These are phyloP conservation scores for Nannobrachium achirus DNA, from an alignment of 2,113 vertebrate species.

Conservation along the genomic window DNA sequence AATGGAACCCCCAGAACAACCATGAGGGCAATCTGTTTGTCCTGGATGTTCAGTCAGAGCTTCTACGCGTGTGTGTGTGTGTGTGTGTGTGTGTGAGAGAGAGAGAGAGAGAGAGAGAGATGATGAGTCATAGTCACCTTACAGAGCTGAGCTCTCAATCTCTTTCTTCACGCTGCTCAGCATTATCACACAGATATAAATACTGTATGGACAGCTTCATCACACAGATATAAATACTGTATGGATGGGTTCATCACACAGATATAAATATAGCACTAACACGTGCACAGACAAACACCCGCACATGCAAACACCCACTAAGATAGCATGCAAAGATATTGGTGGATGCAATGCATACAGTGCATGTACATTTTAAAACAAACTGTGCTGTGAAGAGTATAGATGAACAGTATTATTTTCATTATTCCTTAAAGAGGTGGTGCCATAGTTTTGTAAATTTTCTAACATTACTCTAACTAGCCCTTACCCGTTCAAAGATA, in stretches of 20 bases:
- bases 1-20: not conserved
- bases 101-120: too few species aligned
- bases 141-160: slow-evolving; percentile 54
- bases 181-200: slow-evolving; percentile 27
- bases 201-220: slow-evolving; percentile 47
- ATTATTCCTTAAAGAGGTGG: too few species aligned
- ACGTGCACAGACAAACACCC: not conserved
- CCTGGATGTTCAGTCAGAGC: not conserved
- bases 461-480: too few species aligned
- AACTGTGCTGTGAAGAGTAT: too few species aligned
- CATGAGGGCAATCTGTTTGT: slow-evolving; percentile 13
- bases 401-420: too few species aligned
- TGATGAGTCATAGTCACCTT: slow-evolving; percentile 59
- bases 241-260: slow-evolving; percentile 38
- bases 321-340: too few species aligned
- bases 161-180: slow-evolving; percentile 38
- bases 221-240: not conserved
- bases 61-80: not conserved
- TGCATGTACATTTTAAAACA: too few species aligned
- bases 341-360: too few species aligned
- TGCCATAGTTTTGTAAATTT: too few species aligned
- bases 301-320: not conserved
- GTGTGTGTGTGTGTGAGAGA: slow-evolving; percentile 13
- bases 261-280: not conserved
- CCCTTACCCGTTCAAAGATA: too few species aligned